These are phyloP conservation scores for Sepioteuthis lessoniana DNA, from an alignment of 2,888 invertebrate genomes.

Conservation along the genomic window DNA sequence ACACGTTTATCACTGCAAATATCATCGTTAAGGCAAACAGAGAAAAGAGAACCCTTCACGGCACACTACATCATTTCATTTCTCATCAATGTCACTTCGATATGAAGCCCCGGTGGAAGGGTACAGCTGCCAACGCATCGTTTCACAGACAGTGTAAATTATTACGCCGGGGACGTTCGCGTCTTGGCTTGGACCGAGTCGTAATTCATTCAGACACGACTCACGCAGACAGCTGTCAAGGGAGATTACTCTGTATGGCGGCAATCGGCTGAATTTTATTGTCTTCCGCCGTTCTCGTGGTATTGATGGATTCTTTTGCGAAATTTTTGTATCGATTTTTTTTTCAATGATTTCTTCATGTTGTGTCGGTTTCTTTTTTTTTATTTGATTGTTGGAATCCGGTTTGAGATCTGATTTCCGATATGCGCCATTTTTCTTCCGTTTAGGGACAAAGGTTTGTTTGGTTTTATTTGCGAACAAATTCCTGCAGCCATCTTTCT, in stretches of 20 bases:
- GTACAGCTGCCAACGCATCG: slow-evolving; percentile 21
- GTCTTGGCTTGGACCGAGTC: not conserved
- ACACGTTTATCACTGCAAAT: not conserved
- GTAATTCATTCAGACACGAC: not conserved
- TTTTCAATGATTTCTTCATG: not conserved
- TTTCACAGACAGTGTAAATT: not conserved
- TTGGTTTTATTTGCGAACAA: not conserved
- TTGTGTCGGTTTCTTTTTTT: not conserved
- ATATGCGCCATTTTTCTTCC: not conserved
- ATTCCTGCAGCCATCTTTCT: not conserved
- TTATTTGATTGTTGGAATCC: not conserved
- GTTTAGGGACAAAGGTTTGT: not conserved
- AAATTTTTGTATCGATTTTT: not conserved
- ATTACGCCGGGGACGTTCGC: not conserved
- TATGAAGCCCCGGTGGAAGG: slow-evolving; percentile 33
- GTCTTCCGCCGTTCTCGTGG: not conserved
- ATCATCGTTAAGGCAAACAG: not conserved
- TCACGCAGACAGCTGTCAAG: not conserved
- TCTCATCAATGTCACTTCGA: slow-evolving; percentile 33
- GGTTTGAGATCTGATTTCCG: not conserved
- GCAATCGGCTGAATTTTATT: not conserved
- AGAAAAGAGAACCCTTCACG: not conserved
- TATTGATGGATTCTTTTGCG: not conserved
- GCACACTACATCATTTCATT: not conserved
- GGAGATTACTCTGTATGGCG: not conserved